A percentile compares a stretch with the other conserved stretches of the same genome.
Conservation (phyloP, 2,113 vertebrate species). For the Lepus americanus region DNA sequence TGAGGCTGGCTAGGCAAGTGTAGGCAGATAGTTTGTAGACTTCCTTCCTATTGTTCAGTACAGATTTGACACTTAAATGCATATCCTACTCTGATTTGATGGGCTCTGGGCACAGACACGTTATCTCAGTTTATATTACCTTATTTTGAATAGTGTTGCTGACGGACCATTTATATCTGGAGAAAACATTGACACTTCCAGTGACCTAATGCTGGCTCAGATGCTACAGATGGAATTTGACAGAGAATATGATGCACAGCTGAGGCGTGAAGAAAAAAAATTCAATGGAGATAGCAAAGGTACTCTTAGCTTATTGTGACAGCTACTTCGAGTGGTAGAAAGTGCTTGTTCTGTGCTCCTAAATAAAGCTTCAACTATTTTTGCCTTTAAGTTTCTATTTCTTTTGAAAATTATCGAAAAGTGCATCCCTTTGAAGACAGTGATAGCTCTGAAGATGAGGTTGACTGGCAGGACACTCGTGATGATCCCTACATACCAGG, state of each 20-base stretch:
- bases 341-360: background rate
- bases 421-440: constrained; percentile 97
- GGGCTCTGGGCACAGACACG: background rate
- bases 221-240: constrained; percentile 99
- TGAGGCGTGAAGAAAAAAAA: constrained; percentile 96
- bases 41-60: background rate
- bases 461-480: constrained; percentile 98
- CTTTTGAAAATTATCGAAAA: constrained; percentile 98
- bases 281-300: constrained; percentile 99
- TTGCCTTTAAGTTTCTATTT: constrained; percentile 94
- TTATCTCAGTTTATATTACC: constrained; percentile 29
- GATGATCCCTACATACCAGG: constrained; percentile 96
- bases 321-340: constrained; percentile 30
- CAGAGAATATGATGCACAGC: constrained; percentile 96
- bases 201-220: constrained; percentile 96
- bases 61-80: constrained; percentile 24
- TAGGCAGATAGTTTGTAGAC: background rate
- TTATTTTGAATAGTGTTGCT: constrained; percentile 86
- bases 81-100: background rate
- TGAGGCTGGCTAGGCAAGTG: background rate
- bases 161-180: constrained; percentile 88
- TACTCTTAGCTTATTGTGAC: constrained; percentile 77
- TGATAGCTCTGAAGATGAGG: constrained; percentile 97
- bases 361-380: constrained; percentile 60
- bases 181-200: constrained; percentile 92